phyloP scores from a whole-genome alignment of 1,140 invertebrate genomes.

The Lerema accius region DNA sequence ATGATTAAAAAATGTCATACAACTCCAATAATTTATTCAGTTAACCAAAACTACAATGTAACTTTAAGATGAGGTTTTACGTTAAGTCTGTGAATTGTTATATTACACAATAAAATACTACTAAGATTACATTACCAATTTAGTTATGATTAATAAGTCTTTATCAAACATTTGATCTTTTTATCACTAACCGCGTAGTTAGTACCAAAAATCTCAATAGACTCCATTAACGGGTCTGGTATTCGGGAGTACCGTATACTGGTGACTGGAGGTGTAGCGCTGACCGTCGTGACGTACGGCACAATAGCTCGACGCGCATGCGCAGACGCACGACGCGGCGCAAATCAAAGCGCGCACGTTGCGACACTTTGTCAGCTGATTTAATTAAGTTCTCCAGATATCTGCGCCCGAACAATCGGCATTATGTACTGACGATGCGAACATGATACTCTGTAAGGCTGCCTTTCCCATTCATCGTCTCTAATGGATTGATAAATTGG shows the following conservation, averaged over 20 bases:
- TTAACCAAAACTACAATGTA: no score
- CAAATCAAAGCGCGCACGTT: constrained; percentile 22
- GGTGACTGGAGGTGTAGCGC: constrained; percentile 12
- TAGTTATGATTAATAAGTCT: no score
- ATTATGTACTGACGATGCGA: constrained; percentile 27
- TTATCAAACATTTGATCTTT: no score
- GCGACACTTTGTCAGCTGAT: constrained; percentile 30
- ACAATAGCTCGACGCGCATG: constrained; percentile 12
- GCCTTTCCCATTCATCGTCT: constrained; percentile 27
- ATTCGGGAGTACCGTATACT: background rate
- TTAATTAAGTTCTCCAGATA: constrained; percentile 32
- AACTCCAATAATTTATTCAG: no score
- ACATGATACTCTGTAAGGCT: constrained; percentile 23
- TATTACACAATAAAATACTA: no score
- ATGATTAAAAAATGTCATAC: no score
- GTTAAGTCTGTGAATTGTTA: no score
- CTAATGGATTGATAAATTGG: constrained; percentile 35
- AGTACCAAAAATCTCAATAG: no score
- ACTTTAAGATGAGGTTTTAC: no score
- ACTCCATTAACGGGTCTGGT: no score
- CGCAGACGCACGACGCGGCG: constrained; percentile 14
- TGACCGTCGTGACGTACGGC: constrained; percentile 22
- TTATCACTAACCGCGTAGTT: no score
- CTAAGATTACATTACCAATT: no score
- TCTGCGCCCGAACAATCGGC: constrained; percentile 21